A percentile compares a stretch with the other conserved stretches of the same genome.
These are phyloP conservation scores for Acipenser oxyrinchus DNA, from an alignment of 2,797 vertebrate species.

Conservation along the genomic window DNA sequence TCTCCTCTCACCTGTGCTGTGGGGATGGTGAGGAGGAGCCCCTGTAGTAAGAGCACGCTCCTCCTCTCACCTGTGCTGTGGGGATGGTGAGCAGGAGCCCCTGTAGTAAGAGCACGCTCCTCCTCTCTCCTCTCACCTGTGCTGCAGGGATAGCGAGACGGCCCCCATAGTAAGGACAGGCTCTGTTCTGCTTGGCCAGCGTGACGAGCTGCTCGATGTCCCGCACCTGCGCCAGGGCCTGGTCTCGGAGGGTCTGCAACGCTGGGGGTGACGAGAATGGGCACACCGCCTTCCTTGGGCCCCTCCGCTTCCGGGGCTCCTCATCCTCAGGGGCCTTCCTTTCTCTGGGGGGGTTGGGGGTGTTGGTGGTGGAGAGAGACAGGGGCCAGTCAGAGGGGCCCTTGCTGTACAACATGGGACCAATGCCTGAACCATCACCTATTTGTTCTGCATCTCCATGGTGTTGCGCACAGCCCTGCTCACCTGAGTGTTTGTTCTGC, in stretches of 20 bases:
- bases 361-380: too few relatives aligned
- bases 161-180: constrained; percentile 50
- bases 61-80: constrained; percentile 72
- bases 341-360: constrained; percentile 30
- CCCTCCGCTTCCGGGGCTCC: constrained; percentile 59
- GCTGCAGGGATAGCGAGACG: constrained; percentile 49
- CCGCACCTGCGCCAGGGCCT: constrained; percentile 69
- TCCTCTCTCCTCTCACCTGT: constrained; percentile 60
- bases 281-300: constrained; percentile 49
- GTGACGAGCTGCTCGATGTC: constrained; percentile 85
- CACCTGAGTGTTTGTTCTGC: too few relatives aligned
- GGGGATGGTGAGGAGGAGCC: not conserved
- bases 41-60: not conserved
- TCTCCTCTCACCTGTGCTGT: too few relatives aligned
- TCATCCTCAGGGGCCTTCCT: constrained; percentile 32
- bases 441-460: too few relatives aligned
- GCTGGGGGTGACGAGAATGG: constrained; percentile 67
- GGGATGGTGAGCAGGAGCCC: constrained; percentile 27
- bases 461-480: too few relatives aligned
- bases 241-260: constrained; percentile 76
- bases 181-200: constrained; percentile 66
- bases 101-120: constrained; percentile 82
- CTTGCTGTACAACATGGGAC: too few relatives aligned
- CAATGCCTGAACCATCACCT: too few relatives aligned
- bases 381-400: too few relatives aligned